phyloP scores from a whole-genome alignment of 35 echinoderm and acorn worm species.

The Acanthaster planci region DNA sequence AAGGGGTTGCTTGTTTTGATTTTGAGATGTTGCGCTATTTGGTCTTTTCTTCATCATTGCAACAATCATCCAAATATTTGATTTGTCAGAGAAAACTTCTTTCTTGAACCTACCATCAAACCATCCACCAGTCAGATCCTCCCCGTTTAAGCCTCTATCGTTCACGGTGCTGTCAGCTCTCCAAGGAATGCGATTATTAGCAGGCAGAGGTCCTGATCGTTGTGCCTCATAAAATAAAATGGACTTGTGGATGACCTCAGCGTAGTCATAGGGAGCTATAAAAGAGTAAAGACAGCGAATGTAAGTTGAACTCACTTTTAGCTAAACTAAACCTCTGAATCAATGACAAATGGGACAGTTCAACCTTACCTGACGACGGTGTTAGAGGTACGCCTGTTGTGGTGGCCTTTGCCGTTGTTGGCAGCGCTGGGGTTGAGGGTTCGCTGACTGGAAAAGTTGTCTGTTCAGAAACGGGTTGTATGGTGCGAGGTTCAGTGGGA shows the following conservation, averaged over 20 bases:
- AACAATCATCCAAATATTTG: no score
- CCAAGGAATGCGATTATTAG: slow-evolving; percentile 44
- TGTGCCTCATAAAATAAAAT: slow-evolving; percentile 85
- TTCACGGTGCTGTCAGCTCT: slow-evolving; percentile 42
- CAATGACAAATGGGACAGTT: background rate
- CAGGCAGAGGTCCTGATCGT: slow-evolving; percentile 51
- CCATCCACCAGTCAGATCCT: slow-evolving; percentile 74
- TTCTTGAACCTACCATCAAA: slow-evolving; percentile 73
- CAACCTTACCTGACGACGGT: background rate
- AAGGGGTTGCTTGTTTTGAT: background rate
- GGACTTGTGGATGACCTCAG: slow-evolving; percentile 58
- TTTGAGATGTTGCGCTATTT: background rate
- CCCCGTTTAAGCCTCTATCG: slow-evolving; percentile 34
- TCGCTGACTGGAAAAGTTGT: background rate
- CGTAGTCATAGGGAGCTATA: slow-evolving; percentile 45
- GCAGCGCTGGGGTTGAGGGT: background rate
- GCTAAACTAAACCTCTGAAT: no score
- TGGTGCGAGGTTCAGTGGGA: no score
- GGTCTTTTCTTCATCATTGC: no score
- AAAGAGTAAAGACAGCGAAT: background rate
- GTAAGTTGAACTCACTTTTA: background rate
- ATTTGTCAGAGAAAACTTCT: no score
- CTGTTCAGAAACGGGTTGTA: no score
- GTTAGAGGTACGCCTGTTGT: background rate
- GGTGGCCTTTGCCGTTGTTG: background rate